These are phyloP conservation scores for Paragorgia papillata DNA, from an alignment of 92 coral and sea anemone genomes.

Conservation along the genomic window DNA sequence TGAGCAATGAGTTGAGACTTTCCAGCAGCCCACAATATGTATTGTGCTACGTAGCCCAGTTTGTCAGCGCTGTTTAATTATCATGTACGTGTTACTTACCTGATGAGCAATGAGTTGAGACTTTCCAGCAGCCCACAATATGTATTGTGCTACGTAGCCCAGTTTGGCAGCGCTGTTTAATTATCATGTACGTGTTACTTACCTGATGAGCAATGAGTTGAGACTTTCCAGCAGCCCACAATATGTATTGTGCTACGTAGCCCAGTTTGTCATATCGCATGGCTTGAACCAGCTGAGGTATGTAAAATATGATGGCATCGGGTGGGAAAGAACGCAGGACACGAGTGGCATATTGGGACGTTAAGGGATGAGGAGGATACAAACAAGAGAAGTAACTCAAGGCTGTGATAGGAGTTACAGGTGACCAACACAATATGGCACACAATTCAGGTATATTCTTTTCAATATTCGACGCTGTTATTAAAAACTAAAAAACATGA, in stretches of 20 bases:
- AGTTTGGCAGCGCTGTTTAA: too few relatives aligned
- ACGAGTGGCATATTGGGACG: slow-evolving; percentile 96
- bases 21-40: too few relatives aligned
- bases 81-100: slow-evolving; percentile 51
- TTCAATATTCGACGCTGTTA: slow-evolving; percentile 81
- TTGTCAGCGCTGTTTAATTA: too few relatives aligned
- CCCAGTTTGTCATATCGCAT: slow-evolving; percentile 94
- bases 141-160: slow-evolving; percentile 51
- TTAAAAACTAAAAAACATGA: slow-evolving; percentile 65
- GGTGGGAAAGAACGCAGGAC: slow-evolving; percentile 98
- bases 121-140: slow-evolving; percentile 92
- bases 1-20: too few relatives aligned
- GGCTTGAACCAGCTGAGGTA: slow-evolving; percentile 95
- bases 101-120: slow-evolving; percentile 97
- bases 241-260: slow-evolving; percentile 90
- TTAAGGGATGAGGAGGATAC: slow-evolving; percentile 94
- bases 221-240: slow-evolving; percentile 96
- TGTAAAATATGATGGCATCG: slow-evolving; percentile 87
- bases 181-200: neutral
- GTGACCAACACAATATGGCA: slow-evolving; percentile 92
- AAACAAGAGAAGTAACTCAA: slow-evolving; percentile 96
- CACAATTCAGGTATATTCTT: slow-evolving; percentile 88
- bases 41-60: too few relatives aligned
- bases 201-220: slow-evolving; percentile 99
- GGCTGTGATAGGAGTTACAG: slow-evolving; percentile 95